Percentiles rank a stretch among this genome's conserved stretches.
These are phyloP conservation scores for Lagorchestes hirsutus DNA, from an alignment of 2,797 vertebrate genomes.

Conservation along the genomic window DNA sequence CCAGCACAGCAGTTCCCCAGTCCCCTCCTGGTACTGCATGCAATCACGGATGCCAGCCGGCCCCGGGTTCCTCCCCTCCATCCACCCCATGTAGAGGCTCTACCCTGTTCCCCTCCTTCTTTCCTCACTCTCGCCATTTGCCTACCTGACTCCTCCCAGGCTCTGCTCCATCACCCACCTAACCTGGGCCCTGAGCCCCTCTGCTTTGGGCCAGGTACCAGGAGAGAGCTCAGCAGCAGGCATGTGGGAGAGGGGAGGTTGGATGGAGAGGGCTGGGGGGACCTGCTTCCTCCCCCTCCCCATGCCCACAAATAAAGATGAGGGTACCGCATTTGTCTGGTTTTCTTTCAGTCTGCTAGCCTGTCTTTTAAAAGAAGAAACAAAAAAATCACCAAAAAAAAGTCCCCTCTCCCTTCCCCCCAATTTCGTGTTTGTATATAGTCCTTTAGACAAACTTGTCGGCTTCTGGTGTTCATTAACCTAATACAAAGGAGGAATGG, in stretches of 20 bases:
- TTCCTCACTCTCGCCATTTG: background rate
- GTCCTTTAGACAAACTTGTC: slow-evolving; percentile 85
- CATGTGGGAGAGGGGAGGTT: slow-evolving; percentile 16
- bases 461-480: slow-evolving; percentile 84
- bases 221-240: background rate
- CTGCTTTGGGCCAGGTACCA: background rate
- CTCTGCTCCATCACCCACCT: background rate
- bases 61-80: slow-evolving; percentile 47
- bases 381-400: slow-evolving; percentile 67
- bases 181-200: background rate
- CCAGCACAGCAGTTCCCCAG: background rate
- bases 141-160: background rate
- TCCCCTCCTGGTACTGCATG: slow-evolving; percentile 74
- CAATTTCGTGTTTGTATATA: slow-evolving; percentile 85
- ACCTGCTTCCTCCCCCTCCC: slow-evolving; percentile 4
- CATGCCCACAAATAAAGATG: slow-evolving; percentile 73
- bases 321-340: slow-evolving; percentile 85
- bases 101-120: slow-evolving; percentile 67
- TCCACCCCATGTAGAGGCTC: background rate
- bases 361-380: slow-evolving; percentile 80
- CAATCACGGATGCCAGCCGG: slow-evolving; percentile 53
- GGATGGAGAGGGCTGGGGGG: slow-evolving; percentile 11
- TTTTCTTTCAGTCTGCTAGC: slow-evolving; percentile 81
- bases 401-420: slow-evolving; percentile 14
- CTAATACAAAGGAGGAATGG: slow-evolving; percentile 81